phyloP scores from a whole-genome alignment of 1,140 invertebrate genomes.

The Drosophila gunungcola region DNA sequence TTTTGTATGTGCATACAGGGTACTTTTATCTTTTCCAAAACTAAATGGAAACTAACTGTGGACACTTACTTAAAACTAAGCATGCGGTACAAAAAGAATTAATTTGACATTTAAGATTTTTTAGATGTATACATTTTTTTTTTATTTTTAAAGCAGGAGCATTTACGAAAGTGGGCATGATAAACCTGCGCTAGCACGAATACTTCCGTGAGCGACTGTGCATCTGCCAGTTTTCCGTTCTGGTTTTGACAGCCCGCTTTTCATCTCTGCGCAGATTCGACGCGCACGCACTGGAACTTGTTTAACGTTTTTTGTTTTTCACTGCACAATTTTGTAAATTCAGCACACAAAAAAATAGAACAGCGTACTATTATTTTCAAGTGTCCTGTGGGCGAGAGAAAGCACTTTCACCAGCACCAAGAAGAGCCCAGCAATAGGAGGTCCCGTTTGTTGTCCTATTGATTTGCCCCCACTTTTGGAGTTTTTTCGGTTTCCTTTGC shows the following conservation, averaged over 20 bases:
- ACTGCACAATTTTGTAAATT: constrained; percentile 52
- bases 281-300: constrained; percentile 48
- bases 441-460: constrained; percentile 46
- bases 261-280: constrained; percentile 38
- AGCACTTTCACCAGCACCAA: constrained; percentile 11
- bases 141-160: not conserved
- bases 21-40: too few species aligned
- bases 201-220: constrained; percentile 23
- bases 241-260: constrained; percentile 39
- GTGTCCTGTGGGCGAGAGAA: constrained; percentile 4
- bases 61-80: too few species aligned
- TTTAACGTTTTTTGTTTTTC: constrained; percentile 63
- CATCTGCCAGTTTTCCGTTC: constrained; percentile 22
- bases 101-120: too few species aligned
- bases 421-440: constrained; percentile 27
- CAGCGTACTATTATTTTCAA: constrained; percentile 21
- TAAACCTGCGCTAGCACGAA: constrained; percentile 5
- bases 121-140: not conserved
- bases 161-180: not conserved
- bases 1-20: too few species aligned
- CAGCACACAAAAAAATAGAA: constrained; percentile 38
- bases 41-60: too few species aligned
- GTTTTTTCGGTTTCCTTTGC: constrained; percentile 19
- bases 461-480: constrained; percentile 47
- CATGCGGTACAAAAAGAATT: too few species aligned